These are phyloP conservation scores for Nannospalax galili DNA, from an alignment of 2,113 vertebrate genomes.

Conservation along the genomic window DNA sequence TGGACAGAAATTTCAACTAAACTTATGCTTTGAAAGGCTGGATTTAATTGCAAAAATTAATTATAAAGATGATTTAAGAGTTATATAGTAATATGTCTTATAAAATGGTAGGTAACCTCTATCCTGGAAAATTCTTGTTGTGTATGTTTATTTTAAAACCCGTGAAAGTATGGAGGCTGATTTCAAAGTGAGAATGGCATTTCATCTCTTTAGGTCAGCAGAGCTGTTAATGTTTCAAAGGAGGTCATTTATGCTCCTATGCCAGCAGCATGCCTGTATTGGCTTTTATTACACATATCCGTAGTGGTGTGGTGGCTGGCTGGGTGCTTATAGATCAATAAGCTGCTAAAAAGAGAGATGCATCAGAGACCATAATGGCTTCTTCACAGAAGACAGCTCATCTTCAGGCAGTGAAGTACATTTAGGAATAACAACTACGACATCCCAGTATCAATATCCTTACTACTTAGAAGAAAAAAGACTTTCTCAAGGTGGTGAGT, in stretches of 20 bases:
- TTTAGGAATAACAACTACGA: conserved; percentile 23
- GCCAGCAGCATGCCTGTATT: not conserved
- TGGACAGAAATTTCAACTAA: not conserved
- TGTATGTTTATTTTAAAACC: conserved; percentile 45
- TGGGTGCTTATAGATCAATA: conserved; percentile 67
- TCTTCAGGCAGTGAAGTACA: conserved; percentile 57
- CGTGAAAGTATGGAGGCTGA: not conserved
- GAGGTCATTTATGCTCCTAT: not conserved
- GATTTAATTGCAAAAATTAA: conserved; percentile 1
- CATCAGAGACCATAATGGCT: conserved; percentile 66
- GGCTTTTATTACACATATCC: conserved; percentile 63
- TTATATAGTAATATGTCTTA: not conserved
- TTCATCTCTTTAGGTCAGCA: conserved; percentile 64
- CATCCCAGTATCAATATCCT: not conserved
- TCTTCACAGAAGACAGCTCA: conserved; percentile 57
- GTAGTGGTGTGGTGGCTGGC: conserved; percentile 57
- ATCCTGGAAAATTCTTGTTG: not conserved
- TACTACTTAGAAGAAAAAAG: conserved; percentile 51
- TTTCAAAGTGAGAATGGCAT: conserved; percentile 51
- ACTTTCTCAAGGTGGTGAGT: conserved; percentile 36
- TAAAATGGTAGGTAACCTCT: conserved; percentile 37
- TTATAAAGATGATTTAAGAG: not conserved
- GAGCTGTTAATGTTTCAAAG: conserved; percentile 59
- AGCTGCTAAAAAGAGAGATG: conserved; percentile 71
- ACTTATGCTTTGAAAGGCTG: conserved; percentile 14